Conservation (phyloP, 2,888 invertebrate species). For the Strigamia maritima region DNA sequence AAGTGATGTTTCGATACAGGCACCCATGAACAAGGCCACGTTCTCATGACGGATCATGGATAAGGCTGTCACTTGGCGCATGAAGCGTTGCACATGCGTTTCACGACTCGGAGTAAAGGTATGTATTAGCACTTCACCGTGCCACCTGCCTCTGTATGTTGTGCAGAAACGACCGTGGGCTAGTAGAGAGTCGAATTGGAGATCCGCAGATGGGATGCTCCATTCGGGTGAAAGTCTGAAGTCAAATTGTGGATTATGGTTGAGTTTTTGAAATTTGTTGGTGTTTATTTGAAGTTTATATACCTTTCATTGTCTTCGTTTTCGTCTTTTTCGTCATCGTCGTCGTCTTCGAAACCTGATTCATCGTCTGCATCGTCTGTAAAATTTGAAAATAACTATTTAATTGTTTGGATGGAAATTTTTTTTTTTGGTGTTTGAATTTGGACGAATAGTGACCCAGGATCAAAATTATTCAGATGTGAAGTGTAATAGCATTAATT, state of each 20-base stretch:
- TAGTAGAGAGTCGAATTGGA: constrained; percentile 49
- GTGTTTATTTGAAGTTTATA: too few relatives aligned
- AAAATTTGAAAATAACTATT: too few relatives aligned
- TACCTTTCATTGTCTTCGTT: background rate
- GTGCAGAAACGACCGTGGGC: constrained; percentile 48
- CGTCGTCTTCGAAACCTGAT: constrained; percentile 44
- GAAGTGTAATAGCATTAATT: too few relatives aligned
- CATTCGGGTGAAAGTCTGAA: constrained; percentile 47
- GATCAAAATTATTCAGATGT: too few relatives aligned
- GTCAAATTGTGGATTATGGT: background rate
- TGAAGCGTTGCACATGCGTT: constrained; percentile 44
- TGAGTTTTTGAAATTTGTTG: background rate
- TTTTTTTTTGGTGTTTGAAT: too few relatives aligned
- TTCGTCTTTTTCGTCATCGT: constrained; percentile 34
- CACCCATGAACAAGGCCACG: constrained; percentile 54
- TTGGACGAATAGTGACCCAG: too few relatives aligned
- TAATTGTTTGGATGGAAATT: too few relatives aligned
- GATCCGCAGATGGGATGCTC: constrained; percentile 50
- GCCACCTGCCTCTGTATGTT: constrained; percentile 53
- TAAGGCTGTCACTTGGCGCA: constrained; percentile 49
- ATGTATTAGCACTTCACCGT: constrained; percentile 54
- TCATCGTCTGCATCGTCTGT: constrained; percentile 40
- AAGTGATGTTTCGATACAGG: constrained; percentile 49
- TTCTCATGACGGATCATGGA: constrained; percentile 53
- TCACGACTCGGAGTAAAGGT: constrained; percentile 46